Evolutionary conservation across 2,888 invertebrate species (phyloP).

Genomic region (Pristionchus exspectatus): DNA sequence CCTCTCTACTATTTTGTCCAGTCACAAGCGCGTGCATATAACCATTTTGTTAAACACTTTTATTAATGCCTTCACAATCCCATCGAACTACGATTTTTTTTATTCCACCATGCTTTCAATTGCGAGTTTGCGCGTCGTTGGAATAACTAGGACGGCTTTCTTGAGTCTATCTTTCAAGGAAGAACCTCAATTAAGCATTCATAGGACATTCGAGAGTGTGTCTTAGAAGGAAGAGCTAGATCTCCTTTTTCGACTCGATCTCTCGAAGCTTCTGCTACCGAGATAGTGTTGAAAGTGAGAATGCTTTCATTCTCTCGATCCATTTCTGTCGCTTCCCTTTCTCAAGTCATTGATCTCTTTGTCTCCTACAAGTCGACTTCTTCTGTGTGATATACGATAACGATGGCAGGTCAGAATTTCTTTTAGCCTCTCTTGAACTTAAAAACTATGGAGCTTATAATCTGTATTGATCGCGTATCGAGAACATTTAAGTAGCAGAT

Average conservation of each 20-base stretch:
- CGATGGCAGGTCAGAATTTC: not conserved
- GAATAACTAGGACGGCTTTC: not conserved
- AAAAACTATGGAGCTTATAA: too few relatives aligned
- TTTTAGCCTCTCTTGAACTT: not conserved
- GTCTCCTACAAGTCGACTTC: not conserved
- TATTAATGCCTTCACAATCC: too few relatives aligned
- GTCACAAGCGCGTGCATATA: not conserved
- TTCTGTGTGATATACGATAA: not conserved
- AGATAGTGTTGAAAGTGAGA: too few relatives aligned
- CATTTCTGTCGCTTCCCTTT: not conserved
- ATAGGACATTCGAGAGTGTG: not conserved
- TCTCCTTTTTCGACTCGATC: not conserved
- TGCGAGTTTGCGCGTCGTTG: too few relatives aligned
- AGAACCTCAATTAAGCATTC: conserved; percentile 35
- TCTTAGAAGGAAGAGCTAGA: not conserved
- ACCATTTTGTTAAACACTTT: too few relatives aligned
- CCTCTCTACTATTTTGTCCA: not conserved
- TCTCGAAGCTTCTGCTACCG: too few relatives aligned
- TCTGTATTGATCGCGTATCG: too few relatives aligned
- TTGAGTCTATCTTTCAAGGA: not conserved
- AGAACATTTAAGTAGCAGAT: too few relatives aligned
- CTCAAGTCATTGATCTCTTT: not conserved
- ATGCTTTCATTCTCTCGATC: too few relatives aligned
- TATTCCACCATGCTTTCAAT: not conserved
- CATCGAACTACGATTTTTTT: too few relatives aligned